These are phyloP conservation scores for Thrips palmi DNA, from an alignment of 1,140 invertebrate species.

Conservation along the genomic window DNA sequence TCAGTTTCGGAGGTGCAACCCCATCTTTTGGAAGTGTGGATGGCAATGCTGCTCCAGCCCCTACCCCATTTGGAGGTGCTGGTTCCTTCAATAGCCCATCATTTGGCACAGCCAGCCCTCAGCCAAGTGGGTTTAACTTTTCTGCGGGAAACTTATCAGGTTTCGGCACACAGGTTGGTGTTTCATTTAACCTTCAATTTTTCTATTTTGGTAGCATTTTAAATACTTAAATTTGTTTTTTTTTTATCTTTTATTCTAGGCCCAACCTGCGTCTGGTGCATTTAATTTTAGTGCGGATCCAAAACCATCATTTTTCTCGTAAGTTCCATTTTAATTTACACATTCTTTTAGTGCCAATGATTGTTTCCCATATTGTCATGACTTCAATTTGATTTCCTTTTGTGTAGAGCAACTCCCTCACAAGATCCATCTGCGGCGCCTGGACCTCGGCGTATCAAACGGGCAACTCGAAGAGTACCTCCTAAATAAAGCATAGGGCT, in stretches of 20 bases:
- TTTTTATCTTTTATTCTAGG: neutral
- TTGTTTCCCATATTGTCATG: neutral
- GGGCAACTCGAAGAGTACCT: too few species aligned
- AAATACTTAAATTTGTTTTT: constrained; percentile 1
- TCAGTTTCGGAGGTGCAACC: neutral
- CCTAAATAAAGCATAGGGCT: too few species aligned
- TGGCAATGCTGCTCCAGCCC: neutral
- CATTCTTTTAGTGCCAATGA: neutral
- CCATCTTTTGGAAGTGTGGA: neutral
- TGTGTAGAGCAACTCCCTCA: neutral
- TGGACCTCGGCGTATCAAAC: too few species aligned
- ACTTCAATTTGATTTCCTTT: constrained; percentile 2
- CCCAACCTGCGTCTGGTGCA: neutral
- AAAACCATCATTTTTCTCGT: constrained; percentile 2
- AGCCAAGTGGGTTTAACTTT: constrained; percentile 4
- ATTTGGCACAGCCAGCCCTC: too few species aligned
- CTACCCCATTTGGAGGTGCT: neutral
- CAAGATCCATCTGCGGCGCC: too few species aligned
- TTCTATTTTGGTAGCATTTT: neutral
- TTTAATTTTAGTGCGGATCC: too few species aligned
- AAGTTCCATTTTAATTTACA: neutral
- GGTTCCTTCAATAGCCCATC: too few species aligned
- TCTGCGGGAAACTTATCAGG: neutral
- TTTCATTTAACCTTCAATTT: neutral
- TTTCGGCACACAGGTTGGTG: neutral